Base-by-base conservation (phyloP, 2,113 vertebrate species). In the Trinectes maculatus region DNA sequence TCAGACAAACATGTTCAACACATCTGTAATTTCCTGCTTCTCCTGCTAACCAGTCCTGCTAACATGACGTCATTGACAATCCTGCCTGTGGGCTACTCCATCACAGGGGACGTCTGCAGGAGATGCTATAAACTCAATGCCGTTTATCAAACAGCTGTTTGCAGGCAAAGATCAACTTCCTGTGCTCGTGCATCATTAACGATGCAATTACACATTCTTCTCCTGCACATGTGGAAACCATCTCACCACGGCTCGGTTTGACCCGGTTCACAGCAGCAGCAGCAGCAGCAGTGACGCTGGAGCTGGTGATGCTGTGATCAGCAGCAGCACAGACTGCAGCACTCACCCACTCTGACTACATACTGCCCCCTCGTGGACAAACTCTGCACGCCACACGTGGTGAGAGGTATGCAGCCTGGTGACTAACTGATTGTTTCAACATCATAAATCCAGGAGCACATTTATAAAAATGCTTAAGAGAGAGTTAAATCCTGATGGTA, bases 321-420 rank as follows among this genome's bases (percentile, higher is more conserved):
- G 24, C 58, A 47, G 47, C 65, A 5, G 39, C 18, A 51, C 4
- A 40, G 24, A 21, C 53, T 29, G 71, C 55, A 4, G 69, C 26
- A 12, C 16, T 48, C n/a, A 3, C 13, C 37, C 8, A 54, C 37
- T 2, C 40, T 12, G 78, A 34, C 53, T 48, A 22, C 33, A 87
- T 28, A 87, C 67, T 89, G 86, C 51, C 89, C 86, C 62, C 89
- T 80, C 42, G 77, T 77, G 90, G 74, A n/a, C n/a, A n/a, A n/a
- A n/a, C n/a, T n/a, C n/a, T n/a, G n/a, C n/a, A n/a, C n/a, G n/a
- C n/a, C n/a, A n/a, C n/a, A n/a, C n/a, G n/a, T n/a, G n/a, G n/a
- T n/a, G n/a, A n/a, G n/a, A n/a, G n/a, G n/a, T n/a, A n/a, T n/a
- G n/a, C n/a, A n/a, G n/a, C n/a, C n/a, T n/a, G n/a, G n/a, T n/a